Evolutionary conservation across 1,140 invertebrate species (phyloP).

Genomic region (Proctacanthus coquilletti): DNA sequence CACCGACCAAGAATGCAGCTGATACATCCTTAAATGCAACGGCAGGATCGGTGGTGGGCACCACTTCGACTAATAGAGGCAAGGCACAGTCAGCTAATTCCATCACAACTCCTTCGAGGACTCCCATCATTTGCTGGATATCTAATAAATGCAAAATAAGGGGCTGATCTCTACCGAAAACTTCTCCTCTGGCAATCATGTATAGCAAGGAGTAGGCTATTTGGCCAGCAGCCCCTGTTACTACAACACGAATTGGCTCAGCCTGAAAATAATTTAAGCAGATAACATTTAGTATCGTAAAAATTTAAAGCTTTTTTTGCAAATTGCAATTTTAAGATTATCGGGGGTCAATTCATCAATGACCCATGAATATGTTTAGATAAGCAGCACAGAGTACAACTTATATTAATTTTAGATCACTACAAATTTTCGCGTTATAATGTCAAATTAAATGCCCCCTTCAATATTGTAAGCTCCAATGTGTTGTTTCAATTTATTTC

Average conservation of each 20-base stretch:
- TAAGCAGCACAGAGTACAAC: no score
- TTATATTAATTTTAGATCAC: no score
- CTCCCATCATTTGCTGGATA: constrained; percentile 88
- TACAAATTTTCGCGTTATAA: no score
- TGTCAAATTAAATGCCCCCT: no score
- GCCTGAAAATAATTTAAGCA: constrained; percentile 14
- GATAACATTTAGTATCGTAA: no score
- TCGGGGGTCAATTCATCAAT: no score
- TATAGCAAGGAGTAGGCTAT: constrained; percentile 95
- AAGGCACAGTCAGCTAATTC: constrained; percentile 93
- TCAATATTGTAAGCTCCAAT: no score
- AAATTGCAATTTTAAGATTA: no score
- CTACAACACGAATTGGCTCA: constrained; percentile 79
- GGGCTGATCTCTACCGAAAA: constrained; percentile 85
- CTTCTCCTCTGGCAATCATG: constrained; percentile 87
- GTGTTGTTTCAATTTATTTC: no score
- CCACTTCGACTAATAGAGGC: constrained; percentile 69
- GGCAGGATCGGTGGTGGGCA: constrained; percentile 74
- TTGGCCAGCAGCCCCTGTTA: constrained; percentile 96
- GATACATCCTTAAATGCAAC: constrained; percentile 92
- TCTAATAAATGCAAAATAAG: constrained; percentile 86
- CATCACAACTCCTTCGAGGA: constrained; percentile 93
- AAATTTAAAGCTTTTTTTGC: no score
- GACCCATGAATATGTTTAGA: no score
- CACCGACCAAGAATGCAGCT: constrained; percentile 94